Base-by-base conservation (phyloP, 2,797 vertebrate species). In the Mallotus villosus region DNA sequence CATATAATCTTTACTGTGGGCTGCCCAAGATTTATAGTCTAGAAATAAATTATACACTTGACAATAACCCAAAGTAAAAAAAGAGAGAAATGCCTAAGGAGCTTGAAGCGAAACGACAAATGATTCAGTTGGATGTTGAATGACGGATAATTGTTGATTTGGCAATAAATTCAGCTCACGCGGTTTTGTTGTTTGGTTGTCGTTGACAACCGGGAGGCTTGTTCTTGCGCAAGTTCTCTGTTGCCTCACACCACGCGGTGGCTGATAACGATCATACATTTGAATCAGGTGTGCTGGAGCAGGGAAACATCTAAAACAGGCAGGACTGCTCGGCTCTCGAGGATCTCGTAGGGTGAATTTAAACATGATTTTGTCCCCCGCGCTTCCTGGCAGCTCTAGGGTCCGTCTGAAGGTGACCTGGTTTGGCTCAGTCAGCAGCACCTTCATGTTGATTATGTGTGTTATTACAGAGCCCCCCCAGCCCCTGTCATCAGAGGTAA, bases 11-110 rank as follows among this genome's bases (percentile, higher is more conserved):
- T 83, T 87, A 88, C 84, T 88, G 78, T 81, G 84, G 89, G 82
- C 41, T 7, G 81, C 77, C 79, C 76, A 88, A 91, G 87, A 89
- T 91, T 75, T 88, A 84, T 84, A 91, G 84, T 87, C 88, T 81
- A 74, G 78, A 82, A 90, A 92, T 86, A 91, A 92, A 94, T 94
- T 83, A 92, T 83, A 93, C 68, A 81, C 81, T 85, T 82, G 84
- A 84, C 81, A 83, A 90, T 82, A 79, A 76, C 69, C 79, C 80
- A 84, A 78, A 73, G 82, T 76, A 76, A 87, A 92, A 94, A 92
- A 90, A 86, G 80, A 90, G 85, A 67, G 70, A 63, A 84, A 74
- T 81, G 74, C 77, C 71, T 79, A 78, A 85, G 64, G n/a, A 22
- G 59, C 17, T 69, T 77, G 11, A 78, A 72, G 71, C 81, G 74